Conservation (phyloP, 2,888 invertebrate genomes). For the Mechanitis mazaeus region DNA sequence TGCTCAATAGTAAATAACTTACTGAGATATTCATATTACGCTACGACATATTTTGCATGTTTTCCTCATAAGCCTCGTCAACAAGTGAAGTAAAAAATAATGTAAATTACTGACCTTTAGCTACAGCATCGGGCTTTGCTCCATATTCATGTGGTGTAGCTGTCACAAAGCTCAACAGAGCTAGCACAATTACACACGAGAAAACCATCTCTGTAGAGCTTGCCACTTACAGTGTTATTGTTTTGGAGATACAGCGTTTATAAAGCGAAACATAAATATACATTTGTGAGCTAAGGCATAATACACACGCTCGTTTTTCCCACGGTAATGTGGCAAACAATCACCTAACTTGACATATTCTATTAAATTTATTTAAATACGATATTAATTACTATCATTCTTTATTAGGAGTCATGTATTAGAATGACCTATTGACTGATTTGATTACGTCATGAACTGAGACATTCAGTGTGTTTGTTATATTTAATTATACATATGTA, state of each 20-base stretch:
- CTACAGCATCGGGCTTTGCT: slow-evolving; percentile 55
- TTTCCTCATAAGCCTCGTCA: not conserved
- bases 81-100: slow-evolving; percentile 10
- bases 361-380: too few species aligned
- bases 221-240: slow-evolving; percentile 60
- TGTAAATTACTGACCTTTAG: slow-evolving; percentile 50
- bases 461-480: too few species aligned
- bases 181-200: slow-evolving; percentile 52
- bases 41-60: too few species aligned
- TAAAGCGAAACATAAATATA: slow-evolving; percentile 70
- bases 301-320: not conserved
- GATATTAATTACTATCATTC: too few species aligned
- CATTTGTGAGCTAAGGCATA: slow-evolving; percentile 18
- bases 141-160: slow-evolving; percentile 64
- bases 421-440: slow-evolving; percentile 34
- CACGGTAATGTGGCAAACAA: not conserved
- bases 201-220: slow-evolving; percentile 69
- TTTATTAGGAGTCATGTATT: slow-evolving; percentile 33
- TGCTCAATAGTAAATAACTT: too few species aligned
- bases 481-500: too few species aligned
- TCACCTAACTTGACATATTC: too few species aligned
- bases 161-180: slow-evolving; percentile 46
- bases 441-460: too few species aligned
- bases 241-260: slow-evolving; percentile 57
- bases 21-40: too few species aligned